phyloP scores from a whole-genome alignment of 2,888 invertebrate genomes.

The Eristalinus aeneus region DNA sequence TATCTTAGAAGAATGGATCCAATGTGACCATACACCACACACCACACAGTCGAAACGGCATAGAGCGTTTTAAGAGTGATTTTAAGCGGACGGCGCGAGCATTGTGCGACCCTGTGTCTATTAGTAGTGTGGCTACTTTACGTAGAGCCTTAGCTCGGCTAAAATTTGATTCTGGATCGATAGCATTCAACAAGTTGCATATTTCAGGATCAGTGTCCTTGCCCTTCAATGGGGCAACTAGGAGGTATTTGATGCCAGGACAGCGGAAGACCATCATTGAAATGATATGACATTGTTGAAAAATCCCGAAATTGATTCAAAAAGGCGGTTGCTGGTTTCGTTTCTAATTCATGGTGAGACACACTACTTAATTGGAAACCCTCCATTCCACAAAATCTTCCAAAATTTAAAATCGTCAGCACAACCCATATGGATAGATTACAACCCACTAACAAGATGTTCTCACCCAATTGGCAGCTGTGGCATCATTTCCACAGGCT shows the following conservation, averaged over 20 bases:
- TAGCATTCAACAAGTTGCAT: neutral
- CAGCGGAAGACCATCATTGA: no score
- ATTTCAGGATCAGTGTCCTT: neutral
- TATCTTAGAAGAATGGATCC: constrained; percentile 48
- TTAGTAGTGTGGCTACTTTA: constrained; percentile 37
- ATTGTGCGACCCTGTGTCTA: constrained; percentile 30
- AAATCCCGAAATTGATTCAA: no score
- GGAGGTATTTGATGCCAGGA: neutral
- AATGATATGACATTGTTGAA: no score
- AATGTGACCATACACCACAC: constrained; percentile 28
- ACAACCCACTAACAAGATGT: constrained; percentile 35
- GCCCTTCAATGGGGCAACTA: neutral
- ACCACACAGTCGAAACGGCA: constrained; percentile 33
- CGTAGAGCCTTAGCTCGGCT: neutral
- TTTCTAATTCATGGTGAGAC: no score
- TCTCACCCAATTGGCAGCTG: constrained; percentile 64
- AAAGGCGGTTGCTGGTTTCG: no score
- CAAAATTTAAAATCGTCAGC: neutral
- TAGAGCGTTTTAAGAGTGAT: constrained; percentile 58
- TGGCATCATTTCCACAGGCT: constrained; percentile 33
- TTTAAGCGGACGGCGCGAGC: constrained; percentile 37
- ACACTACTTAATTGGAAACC: no score
- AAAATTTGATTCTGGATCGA: neutral
- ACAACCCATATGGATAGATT: neutral
- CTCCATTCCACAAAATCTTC: neutral